A percentile compares a stretch with the other conserved stretches of the same genome.
phyloP scores from a whole-genome alignment of 2,113 vertebrate species.

The Heterocephalus glaber region DNA sequence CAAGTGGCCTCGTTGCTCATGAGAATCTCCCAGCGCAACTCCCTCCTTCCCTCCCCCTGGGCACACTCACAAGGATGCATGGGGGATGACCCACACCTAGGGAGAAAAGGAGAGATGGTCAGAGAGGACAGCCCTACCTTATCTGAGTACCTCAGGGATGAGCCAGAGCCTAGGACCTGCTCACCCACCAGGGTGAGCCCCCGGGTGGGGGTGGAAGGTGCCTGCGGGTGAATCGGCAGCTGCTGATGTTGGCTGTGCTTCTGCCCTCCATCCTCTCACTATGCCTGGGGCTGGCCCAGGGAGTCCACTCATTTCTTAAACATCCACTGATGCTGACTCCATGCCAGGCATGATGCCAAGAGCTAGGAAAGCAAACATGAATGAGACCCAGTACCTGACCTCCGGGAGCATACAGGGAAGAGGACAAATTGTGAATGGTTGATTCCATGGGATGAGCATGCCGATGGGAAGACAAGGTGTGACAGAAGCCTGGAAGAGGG shows the following conservation, averaged over 20 bases:
- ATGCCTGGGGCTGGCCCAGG: background rate
- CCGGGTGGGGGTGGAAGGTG: too few relatives aligned
- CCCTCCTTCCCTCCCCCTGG: background rate
- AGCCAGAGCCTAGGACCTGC: background rate
- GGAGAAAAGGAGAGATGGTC: background rate
- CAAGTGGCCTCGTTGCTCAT: background rate
- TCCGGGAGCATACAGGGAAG: background rate
- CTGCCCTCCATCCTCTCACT: background rate
- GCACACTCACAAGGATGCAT: background rate
- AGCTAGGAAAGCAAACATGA: constrained; percentile 53
- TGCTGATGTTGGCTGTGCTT: background rate
- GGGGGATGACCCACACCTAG: background rate
- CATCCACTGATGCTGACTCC: background rate
- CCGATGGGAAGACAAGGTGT: background rate
- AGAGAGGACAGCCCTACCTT: background rate
- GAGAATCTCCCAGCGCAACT: background rate
- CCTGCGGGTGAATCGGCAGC: background rate
- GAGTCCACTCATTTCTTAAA: constrained; percentile 44
- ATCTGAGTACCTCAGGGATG: background rate
- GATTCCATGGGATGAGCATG: background rate
- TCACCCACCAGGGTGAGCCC: background rate
- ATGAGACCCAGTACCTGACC: background rate
- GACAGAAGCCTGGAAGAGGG: background rate
- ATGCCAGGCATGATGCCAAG: constrained; percentile 44
- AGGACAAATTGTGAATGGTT: background rate